A percentile compares a stretch with the other conserved stretches of the same genome.
Evolutionary conservation across 2,888 invertebrate genomes (phyloP).

Genomic region (Cosmorhoe ocellata): DNA sequence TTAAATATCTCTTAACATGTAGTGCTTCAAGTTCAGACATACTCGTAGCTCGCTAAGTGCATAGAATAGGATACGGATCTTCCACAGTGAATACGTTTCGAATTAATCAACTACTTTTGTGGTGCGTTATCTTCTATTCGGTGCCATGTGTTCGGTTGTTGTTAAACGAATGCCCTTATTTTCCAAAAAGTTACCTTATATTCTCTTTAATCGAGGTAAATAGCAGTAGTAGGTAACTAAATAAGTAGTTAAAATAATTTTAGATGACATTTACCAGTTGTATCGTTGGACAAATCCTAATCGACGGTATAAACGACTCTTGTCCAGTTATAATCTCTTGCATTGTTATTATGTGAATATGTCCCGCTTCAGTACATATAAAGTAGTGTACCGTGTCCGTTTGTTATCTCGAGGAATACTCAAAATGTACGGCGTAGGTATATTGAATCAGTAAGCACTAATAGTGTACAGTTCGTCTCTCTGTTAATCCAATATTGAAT

Average conservation of each 20-base stretch:
- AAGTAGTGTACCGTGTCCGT: background rate
- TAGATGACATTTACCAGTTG: constrained; percentile 34
- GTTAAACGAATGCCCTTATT: constrained; percentile 65
- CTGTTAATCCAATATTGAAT: constrained; percentile 15
- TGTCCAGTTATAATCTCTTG: constrained; percentile 21
- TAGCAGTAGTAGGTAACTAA: constrained; percentile 37
- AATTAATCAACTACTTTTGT: constrained; percentile 46
- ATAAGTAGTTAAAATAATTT: constrained; percentile 32
- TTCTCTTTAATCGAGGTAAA: constrained; percentile 45
- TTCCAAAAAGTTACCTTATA: constrained; percentile 67
- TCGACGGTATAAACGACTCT: constrained; percentile 27
- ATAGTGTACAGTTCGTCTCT: constrained; percentile 21
- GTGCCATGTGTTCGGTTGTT: constrained; percentile 80
- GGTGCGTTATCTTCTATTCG: constrained; percentile 71
- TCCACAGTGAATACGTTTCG: constrained; percentile 45
- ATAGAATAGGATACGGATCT: constrained; percentile 36
- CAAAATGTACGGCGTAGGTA: constrained; percentile 7
- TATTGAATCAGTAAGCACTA: constrained; percentile 14
- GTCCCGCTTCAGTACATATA: constrained; percentile 16
- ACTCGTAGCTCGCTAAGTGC: constrained; percentile 33
- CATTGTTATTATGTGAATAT: constrained; percentile 23
- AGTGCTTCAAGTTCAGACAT: constrained; percentile 35
- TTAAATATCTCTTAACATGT: constrained; percentile 30
- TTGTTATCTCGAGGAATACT: background rate
- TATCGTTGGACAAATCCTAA: constrained; percentile 23